Base-by-base conservation (phyloP, 1,140 invertebrate genomes). In the Drosophila rufa region DNA sequence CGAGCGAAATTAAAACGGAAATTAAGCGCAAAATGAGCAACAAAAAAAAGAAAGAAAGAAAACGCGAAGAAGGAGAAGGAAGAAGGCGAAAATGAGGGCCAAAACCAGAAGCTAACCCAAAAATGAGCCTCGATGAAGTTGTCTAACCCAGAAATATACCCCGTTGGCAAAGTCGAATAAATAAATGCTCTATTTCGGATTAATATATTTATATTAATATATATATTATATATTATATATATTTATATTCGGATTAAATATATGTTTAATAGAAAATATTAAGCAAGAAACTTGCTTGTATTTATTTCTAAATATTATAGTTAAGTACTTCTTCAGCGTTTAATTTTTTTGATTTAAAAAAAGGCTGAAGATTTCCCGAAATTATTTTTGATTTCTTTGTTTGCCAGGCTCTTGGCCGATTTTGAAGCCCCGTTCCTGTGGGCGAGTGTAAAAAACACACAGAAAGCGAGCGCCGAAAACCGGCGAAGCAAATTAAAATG, bases 1-100 rank as follows among this genome's bases (percentile, higher is more conserved):
- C 57, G 75, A 66, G 76, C 64, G 56, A 79, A 85, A 85, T 85
- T 86, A 85, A 79, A 79, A 79, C 82, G 82, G 82, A 85, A 85
- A 85, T 81, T 81, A 85, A 74, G 82, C 82, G 78, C 78, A 74
- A 84, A 84, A 85, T 84, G 67, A 80, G 77, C 69, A 75, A 58
- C 38, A 47, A 59, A 36, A 45, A 45, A 45, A n/a, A 40, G 5
- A 61, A 30, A n/a, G 40, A 27, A 25, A 7, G 4, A 14, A 27
- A 33, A 36, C 11, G 12, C 25, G 22, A 25, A 15, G 22, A 25
- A 15, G 4, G 0, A 7, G 50, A 2, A 1, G 2, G 17, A 38
- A 22, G 7, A 33, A 51, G 2, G 36, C 25, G 22, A 58, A 22
- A 45, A 71, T 22, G n/a, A 55, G 40, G 25, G 40, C 15, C 14